phyloP scores from a whole-genome alignment of 2,113 vertebrate genomes.

The Odocoileus virginianus region DNA sequence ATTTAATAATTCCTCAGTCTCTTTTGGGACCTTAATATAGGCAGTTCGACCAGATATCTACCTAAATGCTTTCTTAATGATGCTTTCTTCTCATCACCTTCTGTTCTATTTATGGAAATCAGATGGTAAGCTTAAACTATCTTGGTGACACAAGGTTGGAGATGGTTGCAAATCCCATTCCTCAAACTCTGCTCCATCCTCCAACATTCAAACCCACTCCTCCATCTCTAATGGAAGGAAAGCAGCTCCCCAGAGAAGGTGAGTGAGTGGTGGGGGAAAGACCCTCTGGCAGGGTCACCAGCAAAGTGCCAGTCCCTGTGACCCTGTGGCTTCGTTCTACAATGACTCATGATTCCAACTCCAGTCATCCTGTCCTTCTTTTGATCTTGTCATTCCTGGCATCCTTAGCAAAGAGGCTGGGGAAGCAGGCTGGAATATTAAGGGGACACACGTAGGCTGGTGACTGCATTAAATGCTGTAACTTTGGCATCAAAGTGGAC shows the following conservation, averaged over 20 bases:
- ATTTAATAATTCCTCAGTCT: neutral
- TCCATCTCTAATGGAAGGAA: neutral
- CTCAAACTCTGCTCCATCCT: neutral
- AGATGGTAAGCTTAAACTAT: neutral
- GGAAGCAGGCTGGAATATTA: neutral
- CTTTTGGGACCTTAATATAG: neutral
- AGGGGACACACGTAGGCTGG: slow-evolving; percentile 38
- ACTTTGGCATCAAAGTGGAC: neutral
- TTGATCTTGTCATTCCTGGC: neutral
- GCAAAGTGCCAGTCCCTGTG: neutral
- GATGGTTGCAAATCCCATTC: neutral
- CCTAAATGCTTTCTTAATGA: neutral
- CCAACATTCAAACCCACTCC: neutral
- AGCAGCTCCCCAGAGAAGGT: neutral
- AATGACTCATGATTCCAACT: neutral
- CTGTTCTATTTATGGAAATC: neutral
- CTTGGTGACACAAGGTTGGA: neutral
- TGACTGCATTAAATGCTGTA: slow-evolving; percentile 48
- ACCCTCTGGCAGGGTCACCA: neutral
- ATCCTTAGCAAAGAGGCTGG: neutral
- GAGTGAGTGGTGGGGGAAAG: neutral
- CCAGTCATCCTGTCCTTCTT: neutral
- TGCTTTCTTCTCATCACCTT: neutral
- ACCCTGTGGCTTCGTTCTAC: neutral
- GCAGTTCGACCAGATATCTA: neutral